A percentile compares a stretch with the other conserved stretches of the same genome.
Evolutionary conservation across 2,113 vertebrate species (phyloP).

Genomic region (Hippocampus abdominalis): DNA sequence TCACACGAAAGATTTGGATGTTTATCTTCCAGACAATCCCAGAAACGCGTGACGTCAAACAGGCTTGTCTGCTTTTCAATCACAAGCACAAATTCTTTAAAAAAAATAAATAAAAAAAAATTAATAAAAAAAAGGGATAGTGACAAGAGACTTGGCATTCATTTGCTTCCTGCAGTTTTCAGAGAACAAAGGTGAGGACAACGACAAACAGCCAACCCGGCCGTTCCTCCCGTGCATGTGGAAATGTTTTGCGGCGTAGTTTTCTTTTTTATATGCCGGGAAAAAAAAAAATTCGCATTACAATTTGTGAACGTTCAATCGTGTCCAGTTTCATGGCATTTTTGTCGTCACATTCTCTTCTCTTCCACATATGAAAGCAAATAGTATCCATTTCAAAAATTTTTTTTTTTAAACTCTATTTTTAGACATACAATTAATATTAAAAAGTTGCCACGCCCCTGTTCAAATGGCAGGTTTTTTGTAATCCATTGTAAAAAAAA

Average conservation of each 20-base stretch:
- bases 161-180: constrained; percentile 18
- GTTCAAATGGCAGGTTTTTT: background rate
- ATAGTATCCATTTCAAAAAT: too few relatives aligned
- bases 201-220: constrained; percentile 12
- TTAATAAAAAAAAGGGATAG: background rate
- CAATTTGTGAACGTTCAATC: too few relatives aligned
- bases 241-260: constrained; percentile 18
- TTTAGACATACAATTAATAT: background rate
- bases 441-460: background rate
- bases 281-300: too few relatives aligned
- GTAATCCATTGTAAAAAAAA: background rate
- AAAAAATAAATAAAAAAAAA: too few relatives aligned
- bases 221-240: constrained; percentile 15
- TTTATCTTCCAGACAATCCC: constrained; percentile 9
- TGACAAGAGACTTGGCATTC: background rate
- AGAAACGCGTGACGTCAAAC: constrained; percentile 6
- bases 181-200: background rate
- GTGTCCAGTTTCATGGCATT: too few relatives aligned
- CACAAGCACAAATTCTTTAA: background rate
- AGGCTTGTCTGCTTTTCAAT: constrained; percentile 15
- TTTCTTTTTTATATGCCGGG: background rate
- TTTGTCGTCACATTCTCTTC: too few relatives aligned
- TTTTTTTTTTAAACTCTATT: too few relatives aligned
- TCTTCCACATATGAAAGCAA: too few relatives aligned
- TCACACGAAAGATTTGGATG: constrained; percentile 17